Evolutionary conservation across 2,888 invertebrate genomes (phyloP), one percentile per base, ranked within the genome.

Genomic region (Xanthostigma xanthostigma): DNA sequence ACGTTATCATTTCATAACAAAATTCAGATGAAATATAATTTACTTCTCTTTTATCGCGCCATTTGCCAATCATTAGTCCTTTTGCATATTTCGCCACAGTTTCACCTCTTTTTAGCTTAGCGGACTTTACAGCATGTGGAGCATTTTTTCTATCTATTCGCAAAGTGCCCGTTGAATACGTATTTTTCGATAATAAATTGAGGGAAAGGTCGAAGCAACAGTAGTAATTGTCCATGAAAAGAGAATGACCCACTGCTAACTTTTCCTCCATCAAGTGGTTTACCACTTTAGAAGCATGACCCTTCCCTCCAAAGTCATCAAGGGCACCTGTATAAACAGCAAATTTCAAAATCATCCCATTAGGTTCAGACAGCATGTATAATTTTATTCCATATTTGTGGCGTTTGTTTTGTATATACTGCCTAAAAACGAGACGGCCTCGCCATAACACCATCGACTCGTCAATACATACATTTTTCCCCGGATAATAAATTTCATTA

Each of bases 281-380:
- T 34, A 57, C 56, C 9, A 57, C 51, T 34, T 55, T 54, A 27
- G 49, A 41, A 17, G 54, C 49, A 47, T 56, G 55, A 4, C 11
- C 37, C 10, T 36, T 17, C 46, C 53, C 40, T n/a, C 39, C 51
- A 47, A 9, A 37, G 43, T 42, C 9, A 43, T 53, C 53, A 13
- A 48, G 46, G 11, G 42, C 14, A 27, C 53, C 53, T 39, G 49
- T 37, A 44, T 54, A 55, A 13, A 52, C 51, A 36, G 50, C 40
- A 36, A 52, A 35, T 36, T 56, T 56, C 43, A 60, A 49, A 37
- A 58, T 53, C 39, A 56, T 48, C 14, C 64, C 65, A 54, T 59
- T 56, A 17, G 62, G 59, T 49, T 63, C 60, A 8, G 59, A 57
- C 2, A 66, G 53, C 12, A 61, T 57, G 51, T 66, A 63, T 0